Base-by-base conservation (phyloP, 2,888 invertebrate genomes). In the Masnerella sp. region DNA sequence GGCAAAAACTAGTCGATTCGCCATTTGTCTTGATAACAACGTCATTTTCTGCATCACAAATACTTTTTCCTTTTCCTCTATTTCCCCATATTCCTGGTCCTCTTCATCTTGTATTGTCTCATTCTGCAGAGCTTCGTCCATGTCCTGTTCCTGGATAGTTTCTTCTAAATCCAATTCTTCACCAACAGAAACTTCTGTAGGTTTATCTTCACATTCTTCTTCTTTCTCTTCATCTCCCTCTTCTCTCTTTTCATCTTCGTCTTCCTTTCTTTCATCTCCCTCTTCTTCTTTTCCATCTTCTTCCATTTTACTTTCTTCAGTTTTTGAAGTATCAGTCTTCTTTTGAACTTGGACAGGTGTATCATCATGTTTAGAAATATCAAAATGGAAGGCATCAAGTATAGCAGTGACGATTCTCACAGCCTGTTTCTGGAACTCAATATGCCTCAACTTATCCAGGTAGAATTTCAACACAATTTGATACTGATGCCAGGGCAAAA, bases 361-460 rank as follows among this genome's bases (percentile, higher is more conserved):
- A 15, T 54, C 78, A 56, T 89, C 85, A 3, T 90, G 91, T 84
- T 92, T 92, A 0, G 91, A 91, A 47, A 98, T 89, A 88, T 98
- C 95, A 86, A 94, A 98, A 88, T 98, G 98, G 83, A 98, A 98
- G 0, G 94, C 92, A 84, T 98, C 96, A 74, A 98, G 89, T 71
- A 98, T 92, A 0, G 92, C 91, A 0, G 94, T 92, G 9, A 94
- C 89, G 61, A 95, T 89, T 61, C 93, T 90, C 5, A 96, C 94
- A 64, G 94, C 89, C 80, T 96, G 95, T 80, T 94, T 96, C 82
- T 97, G 97, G 84, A 92, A 92, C 30, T 94, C 93, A 0, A 91
- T 87, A 5, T 92, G 91, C 0, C 93, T 90, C 84, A 99, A 89
- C 88, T 93, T 93, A 59, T 90, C 90, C 28, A 99, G 88, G 86